These are phyloP conservation scores for Clarias laeviceps DNA, from an alignment of 2,797 vertebrate genomes.

Conservation along the genomic window DNA sequence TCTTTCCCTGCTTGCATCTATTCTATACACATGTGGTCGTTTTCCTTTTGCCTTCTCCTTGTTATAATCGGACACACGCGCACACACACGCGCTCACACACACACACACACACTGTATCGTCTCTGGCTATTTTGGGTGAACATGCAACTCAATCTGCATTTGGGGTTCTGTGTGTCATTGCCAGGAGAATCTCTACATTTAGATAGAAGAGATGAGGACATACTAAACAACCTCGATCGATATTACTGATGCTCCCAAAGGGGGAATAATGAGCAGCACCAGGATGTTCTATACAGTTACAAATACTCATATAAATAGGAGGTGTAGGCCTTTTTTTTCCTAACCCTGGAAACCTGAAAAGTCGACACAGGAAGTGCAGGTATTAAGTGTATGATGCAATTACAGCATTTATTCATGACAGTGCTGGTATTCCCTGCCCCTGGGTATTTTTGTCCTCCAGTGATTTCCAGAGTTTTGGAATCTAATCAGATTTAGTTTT, in stretches of 20 bases:
- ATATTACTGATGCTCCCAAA: neutral
- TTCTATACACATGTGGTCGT: neutral
- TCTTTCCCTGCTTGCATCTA: slow-evolving; percentile 19
- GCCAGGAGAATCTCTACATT: slow-evolving; percentile 32
- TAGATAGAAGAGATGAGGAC: slow-evolving; percentile 36
- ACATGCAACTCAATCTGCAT: slow-evolving; percentile 73
- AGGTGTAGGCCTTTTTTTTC: neutral
- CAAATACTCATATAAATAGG: neutral
- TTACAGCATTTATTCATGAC: neutral
- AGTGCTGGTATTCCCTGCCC: neutral
- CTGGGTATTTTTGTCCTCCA: neutral
- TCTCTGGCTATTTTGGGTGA: slow-evolving; percentile 72
- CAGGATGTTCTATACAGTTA: neutral
- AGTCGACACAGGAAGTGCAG: neutral
- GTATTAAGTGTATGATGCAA: neutral
- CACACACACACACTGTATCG: slow-evolving; percentile 32
- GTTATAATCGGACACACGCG: neutral
- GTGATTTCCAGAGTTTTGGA: neutral
- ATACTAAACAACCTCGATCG: neutral
- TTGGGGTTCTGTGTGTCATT: slow-evolving; percentile 10
- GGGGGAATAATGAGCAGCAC: neutral
- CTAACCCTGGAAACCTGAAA: neutral
- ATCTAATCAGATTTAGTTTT: neutral
- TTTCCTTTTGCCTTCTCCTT: slow-evolving; percentile 17
- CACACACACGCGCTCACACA: neutral